Percentiles rank a stretch among this genome's conserved stretches.
Evolutionary conservation across 2,113 vertebrate species (phyloP).

Genomic region (Onychostoma macrolepis): DNA sequence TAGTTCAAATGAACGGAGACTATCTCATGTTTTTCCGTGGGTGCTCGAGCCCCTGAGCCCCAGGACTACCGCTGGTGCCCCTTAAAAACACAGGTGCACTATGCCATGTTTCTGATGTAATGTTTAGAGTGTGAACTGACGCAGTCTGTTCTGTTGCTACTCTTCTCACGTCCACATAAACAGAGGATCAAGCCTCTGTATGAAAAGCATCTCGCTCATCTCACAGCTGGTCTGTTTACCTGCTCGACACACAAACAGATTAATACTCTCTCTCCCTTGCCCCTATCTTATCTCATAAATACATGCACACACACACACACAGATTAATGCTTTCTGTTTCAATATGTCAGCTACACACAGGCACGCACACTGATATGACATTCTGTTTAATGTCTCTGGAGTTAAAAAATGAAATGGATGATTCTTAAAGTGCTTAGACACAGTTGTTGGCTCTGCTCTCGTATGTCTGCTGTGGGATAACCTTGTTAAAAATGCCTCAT

Average conservation of each 20-base stretch:
- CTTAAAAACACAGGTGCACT: background rate
- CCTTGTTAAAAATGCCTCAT: background rate
- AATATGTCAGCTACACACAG: slow-evolving; percentile 15
- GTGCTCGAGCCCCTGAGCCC: no score
- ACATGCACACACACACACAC: background rate
- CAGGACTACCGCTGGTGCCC: background rate
- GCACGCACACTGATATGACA: background rate
- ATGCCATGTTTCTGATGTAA: slow-evolving; percentile 24
- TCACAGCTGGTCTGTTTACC: slow-evolving; percentile 41
- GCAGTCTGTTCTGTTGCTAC: slow-evolving; percentile 30
- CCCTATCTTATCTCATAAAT: slow-evolving; percentile 29
- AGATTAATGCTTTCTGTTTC: slow-evolving; percentile 19
- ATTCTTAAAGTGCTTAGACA: slow-evolving; percentile 28
- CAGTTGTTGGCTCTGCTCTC: background rate
- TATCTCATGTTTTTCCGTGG: no score
- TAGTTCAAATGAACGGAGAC: no score
- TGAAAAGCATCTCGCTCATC: slow-evolving; percentile 39
- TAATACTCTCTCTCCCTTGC: slow-evolving; percentile 19
- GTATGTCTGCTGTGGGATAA: slow-evolving; percentile 2
- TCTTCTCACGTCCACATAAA: slow-evolving; percentile 41
- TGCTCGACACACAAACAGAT: slow-evolving; percentile 28
- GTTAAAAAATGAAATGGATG: slow-evolving; percentile 23
- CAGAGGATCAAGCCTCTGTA: slow-evolving; percentile 30
- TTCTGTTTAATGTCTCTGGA: slow-evolving; percentile 20
- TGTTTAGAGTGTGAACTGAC: background rate